phyloP scores from a whole-genome alignment of 2,888 invertebrate genomes.

The Eugnorisma glareosa region DNA sequence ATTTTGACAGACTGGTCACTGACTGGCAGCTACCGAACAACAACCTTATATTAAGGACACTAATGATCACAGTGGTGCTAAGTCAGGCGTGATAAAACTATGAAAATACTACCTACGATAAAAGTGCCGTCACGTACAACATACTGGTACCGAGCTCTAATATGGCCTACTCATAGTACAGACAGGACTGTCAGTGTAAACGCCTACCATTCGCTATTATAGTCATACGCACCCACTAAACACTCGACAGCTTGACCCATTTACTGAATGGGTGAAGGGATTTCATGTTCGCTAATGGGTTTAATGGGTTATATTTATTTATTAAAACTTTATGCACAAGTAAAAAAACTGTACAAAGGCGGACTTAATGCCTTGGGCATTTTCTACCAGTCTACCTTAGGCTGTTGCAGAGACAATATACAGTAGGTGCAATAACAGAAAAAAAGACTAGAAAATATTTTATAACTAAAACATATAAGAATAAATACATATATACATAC shows the following conservation, averaged over 20 bases:
- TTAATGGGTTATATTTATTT: too few relatives aligned
- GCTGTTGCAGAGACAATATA: too few relatives aligned
- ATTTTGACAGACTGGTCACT: neutral
- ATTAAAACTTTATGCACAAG: too few relatives aligned
- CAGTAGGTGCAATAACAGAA: too few relatives aligned
- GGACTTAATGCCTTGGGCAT: too few relatives aligned
- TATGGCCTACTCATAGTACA: constrained; percentile 2
- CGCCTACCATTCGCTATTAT: constrained; percentile 8
- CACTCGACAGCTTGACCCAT: constrained; percentile 41
- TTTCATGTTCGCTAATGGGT: constrained; percentile 3
- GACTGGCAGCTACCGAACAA: neutral
- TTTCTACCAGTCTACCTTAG: too few relatives aligned
- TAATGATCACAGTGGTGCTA: neutral
- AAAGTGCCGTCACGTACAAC: constrained; percentile 1
- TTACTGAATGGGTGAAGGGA: constrained; percentile 32
- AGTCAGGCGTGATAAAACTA: neutral
- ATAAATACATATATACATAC: too few relatives aligned
- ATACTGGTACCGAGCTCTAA: neutral
- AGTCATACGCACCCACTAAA: constrained; percentile 38
- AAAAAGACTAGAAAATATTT: too few relatives aligned
- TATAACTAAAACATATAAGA: too few relatives aligned
- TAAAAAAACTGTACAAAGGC: too few relatives aligned
- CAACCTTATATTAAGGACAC: neutral
- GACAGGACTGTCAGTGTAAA: neutral
- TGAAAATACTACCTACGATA: neutral